Conservation (phyloP, 2,113 vertebrate species). For the Pyrgilauda ruficollis region DNA sequence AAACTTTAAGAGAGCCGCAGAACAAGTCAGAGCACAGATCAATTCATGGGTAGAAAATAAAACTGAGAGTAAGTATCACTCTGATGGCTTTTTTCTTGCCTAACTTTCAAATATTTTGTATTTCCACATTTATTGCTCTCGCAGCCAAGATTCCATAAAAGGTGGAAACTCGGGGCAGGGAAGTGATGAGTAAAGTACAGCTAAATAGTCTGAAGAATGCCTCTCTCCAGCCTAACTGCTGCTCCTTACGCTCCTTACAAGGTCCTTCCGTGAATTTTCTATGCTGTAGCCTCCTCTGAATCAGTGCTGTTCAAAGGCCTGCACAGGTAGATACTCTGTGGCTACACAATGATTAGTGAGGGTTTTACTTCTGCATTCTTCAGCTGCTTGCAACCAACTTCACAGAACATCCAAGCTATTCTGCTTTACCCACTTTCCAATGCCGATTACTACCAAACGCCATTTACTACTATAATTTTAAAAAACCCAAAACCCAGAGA, state of each 20-base stretch:
- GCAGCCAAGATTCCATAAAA: background rate
- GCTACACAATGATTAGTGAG: background rate
- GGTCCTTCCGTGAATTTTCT: background rate
- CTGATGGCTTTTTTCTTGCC: background rate
- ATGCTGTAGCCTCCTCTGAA: background rate
- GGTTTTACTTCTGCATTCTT: background rate
- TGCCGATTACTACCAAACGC: background rate
- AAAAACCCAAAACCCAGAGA: background rate
- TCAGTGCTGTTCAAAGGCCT: background rate
- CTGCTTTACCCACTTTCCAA: background rate
- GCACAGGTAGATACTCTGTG: background rate
- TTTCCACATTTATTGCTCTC: background rate
- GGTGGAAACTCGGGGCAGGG: background rate
- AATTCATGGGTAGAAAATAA: slow-evolving; percentile 71
- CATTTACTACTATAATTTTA: too few relatives aligned
- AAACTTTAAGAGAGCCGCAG: slow-evolving; percentile 61
- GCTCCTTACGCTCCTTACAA: background rate
- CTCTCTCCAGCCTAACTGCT: background rate
- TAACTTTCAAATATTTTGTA: background rate
- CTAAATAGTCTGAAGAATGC: background rate
- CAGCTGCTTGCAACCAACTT: background rate
- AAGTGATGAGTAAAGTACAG: background rate
- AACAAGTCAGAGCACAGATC: slow-evolving; percentile 60
- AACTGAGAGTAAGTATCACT: slow-evolving; percentile 66
- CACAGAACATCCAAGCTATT: background rate